phyloP scores from a whole-genome alignment of 1,140 invertebrate genomes.

The Drosophila obscura region DNA sequence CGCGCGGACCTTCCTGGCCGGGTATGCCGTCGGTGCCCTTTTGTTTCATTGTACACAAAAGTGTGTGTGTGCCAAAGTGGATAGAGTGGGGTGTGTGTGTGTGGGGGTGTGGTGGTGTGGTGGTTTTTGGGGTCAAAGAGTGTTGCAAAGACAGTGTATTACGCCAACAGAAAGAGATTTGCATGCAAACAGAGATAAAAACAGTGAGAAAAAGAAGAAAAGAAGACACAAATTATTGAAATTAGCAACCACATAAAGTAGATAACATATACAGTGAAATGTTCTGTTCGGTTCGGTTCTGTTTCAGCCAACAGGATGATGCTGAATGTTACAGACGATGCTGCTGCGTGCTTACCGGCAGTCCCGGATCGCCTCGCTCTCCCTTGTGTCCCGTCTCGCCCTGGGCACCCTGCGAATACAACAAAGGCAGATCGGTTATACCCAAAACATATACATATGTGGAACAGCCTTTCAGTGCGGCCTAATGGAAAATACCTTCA shows the following conservation, averaged over 20 bases:
- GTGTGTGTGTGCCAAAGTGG: slow-evolving; percentile 7
- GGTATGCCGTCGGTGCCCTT: slow-evolving; percentile 97
- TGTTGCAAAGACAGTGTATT: slow-evolving; percentile 45
- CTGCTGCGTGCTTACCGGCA: slow-evolving; percentile 90
- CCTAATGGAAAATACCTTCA: slow-evolving; percentile 86
- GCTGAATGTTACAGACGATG: background rate
- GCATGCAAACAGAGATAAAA: slow-evolving; percentile 68
- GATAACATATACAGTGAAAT: slow-evolving; percentile 11
- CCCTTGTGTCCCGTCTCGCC: slow-evolving; percentile 95
- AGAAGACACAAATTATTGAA: slow-evolving; percentile 72
- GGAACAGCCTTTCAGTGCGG: background rate
- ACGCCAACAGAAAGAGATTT: slow-evolving; percentile 57
- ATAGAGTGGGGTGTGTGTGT: slow-evolving; percentile 6
- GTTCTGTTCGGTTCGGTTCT: slow-evolving; percentile 15
- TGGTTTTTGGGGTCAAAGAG: slow-evolving; percentile 19
- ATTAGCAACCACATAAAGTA: slow-evolving; percentile 73
- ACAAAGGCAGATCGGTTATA: slow-evolving; percentile 22
- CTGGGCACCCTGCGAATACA: slow-evolving; percentile 89
- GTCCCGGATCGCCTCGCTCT: slow-evolving; percentile 94
- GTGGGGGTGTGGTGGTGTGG: slow-evolving; percentile 16
- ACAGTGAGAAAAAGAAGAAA: slow-evolving; percentile 39
- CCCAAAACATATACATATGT: slow-evolving; percentile 9
- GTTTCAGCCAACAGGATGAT: slow-evolving; percentile 1
- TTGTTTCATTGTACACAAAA: slow-evolving; percentile 12
- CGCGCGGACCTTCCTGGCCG: slow-evolving; percentile 91